Base-by-base conservation (phyloP, 2,888 invertebrate species). In the Eupithecia insigniata region DNA sequence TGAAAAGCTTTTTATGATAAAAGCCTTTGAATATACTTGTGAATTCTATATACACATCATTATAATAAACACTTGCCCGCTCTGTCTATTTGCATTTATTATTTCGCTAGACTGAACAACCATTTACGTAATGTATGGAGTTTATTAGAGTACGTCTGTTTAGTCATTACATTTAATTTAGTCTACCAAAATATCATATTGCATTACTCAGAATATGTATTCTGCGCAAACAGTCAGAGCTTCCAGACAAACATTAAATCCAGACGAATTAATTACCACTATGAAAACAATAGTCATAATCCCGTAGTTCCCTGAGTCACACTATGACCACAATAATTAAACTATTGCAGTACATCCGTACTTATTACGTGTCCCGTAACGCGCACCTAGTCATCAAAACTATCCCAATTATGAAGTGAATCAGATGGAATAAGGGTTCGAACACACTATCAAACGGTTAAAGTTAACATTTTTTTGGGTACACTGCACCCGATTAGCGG, bases 381-480 rank as follows among this genome's bases (percentile, higher is more conserved):
- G 22, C 58, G 14, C 22, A 62, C 46, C 66, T 66, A 70, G 82
- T 84, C 84, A 83, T 88, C 85, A 89, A 88, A 89, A 88, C 84
- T 85, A 89, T 91, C 84, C 85, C 85, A 87, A 90, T 90, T 90
- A 90, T 80, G 80, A 77, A 79, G 79, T 78, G 70, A 70, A 66
- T 73, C 67, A 70, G 43, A 84, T 90, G 89, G 89, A 34, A 34
- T 86, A 90, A 90, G 90, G 84, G 81, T n/a, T n/a, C 18, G n/a
- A n/a, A 18, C 34, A 62, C 78, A 74, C 78, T 74, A 78, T 76
- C 76, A 43, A 28, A 55, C 46, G 6, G 3, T 14, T 26, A 18
- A 36, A 0, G 3, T 16, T 5, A 16, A 18, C 51, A 10, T 46
- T 8, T 46, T n/a, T 0, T 46, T 46, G 3, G 51, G 22, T 51